A percentile compares a stretch with the other conserved stretches of the same genome.
Evolutionary conservation across 2,888 invertebrate species (phyloP).

Genomic region (Chrysolina haemoptera): DNA sequence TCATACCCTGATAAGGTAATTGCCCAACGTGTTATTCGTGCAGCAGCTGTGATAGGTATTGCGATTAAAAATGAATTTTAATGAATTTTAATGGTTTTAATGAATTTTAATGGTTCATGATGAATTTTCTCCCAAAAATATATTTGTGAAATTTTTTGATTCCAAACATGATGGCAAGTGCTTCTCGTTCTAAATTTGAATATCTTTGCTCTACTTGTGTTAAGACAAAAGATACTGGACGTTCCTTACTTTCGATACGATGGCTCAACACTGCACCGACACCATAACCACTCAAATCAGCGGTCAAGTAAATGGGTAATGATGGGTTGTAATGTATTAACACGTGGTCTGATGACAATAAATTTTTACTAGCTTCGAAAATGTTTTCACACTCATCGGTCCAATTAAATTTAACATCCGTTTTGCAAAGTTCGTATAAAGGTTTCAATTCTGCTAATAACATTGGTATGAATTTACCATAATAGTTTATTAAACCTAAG

Average conservation of each 20-base stretch:
- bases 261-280: background rate
- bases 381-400: background rate
- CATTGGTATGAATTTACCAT: slow-evolving; percentile 24
- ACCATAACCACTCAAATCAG: background rate
- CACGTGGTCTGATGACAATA: too few relatives aligned
- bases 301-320: background rate
- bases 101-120: too few relatives aligned
- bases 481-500: slow-evolving; percentile 28
- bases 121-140: slow-evolving; percentile 2
- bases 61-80: slow-evolving; percentile 2
- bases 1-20: slow-evolving; percentile 5
- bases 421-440: background rate
- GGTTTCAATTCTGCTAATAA: slow-evolving; percentile 7
- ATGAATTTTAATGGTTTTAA: background rate
- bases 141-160: slow-evolving; percentile 8
- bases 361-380: background rate
- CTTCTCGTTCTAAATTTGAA: slow-evolving; percentile 10
- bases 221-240: background rate
- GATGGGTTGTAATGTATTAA: background rate
- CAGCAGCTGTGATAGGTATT: slow-evolving; percentile 10
- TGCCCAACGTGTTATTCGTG: background rate
- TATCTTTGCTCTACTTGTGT: background rate
- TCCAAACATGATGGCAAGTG: background rate
- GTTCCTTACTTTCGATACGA: slow-evolving; percentile 9
- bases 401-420: background rate